phyloP scores from a whole-genome alignment of 2,888 invertebrate species.

The Flabesymbios commensalis region DNA sequence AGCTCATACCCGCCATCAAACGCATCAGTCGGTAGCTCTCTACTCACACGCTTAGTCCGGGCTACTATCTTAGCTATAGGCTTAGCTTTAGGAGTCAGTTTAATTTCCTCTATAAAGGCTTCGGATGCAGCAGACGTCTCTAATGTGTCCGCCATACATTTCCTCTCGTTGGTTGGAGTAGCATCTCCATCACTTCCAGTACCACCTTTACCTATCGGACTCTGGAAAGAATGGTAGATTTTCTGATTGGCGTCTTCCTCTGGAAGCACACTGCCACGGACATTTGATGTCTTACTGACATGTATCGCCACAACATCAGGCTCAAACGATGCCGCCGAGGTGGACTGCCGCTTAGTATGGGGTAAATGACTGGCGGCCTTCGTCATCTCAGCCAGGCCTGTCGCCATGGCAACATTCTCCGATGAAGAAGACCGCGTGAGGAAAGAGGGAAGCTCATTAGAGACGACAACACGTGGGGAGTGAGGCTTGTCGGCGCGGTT shows the following conservation, averaged over 20 bases:
- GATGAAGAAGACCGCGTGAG: no score
- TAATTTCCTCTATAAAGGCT: no score
- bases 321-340: slow-evolving; percentile 42
- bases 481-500: background rate
- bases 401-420: no score
- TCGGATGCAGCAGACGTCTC: no score
- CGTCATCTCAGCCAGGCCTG: background rate
- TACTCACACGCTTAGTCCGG: slow-evolving; percentile 46
- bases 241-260: background rate
- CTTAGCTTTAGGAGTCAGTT: slow-evolving; percentile 73
- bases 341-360: background rate
- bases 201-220: no score
- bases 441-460: background rate
- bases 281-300: slow-evolving; percentile 18
- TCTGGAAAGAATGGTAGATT: no score
- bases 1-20: background rate
- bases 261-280: background rate
- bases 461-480: background rate
- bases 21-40: slow-evolving; percentile 45
- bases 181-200: slow-evolving; percentile 13
- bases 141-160: no score
- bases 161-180: slow-evolving; percentile 21
- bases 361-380: slow-evolving; percentile 4
- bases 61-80: slow-evolving; percentile 52
- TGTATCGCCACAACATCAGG: slow-evolving; percentile 62